phyloP scores from a whole-genome alignment of 2,113 vertebrate species.

The Ageneiosus marmoratus region DNA sequence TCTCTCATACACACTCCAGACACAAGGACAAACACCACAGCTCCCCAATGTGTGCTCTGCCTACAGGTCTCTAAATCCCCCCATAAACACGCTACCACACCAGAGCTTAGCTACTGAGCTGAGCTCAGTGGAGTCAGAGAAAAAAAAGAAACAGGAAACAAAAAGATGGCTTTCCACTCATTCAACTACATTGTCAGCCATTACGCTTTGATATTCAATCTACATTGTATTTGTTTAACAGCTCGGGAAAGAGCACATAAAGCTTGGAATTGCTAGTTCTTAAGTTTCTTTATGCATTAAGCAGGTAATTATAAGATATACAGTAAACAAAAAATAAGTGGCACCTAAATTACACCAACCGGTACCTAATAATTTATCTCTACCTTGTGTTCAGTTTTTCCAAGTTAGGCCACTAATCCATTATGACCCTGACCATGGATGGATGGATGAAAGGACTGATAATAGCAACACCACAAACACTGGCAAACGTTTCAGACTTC shows the following conservation, averaged over 20 bases:
- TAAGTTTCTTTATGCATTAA: not conserved
- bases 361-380: not conserved
- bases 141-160: constrained; percentile 6
- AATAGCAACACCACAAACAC: not conserved
- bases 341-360: not conserved
- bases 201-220: constrained; percentile 16
- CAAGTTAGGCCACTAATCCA: not conserved
- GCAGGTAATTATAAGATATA: not conserved
- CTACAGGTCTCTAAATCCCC: constrained; percentile 56
- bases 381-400: not conserved
- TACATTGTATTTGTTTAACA: constrained; percentile 11
- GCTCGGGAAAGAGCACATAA: not conserved
- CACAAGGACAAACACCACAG: constrained; percentile 52
- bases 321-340: not conserved
- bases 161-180: constrained; percentile 26
- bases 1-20: constrained; percentile 36
- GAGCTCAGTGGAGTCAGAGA: constrained; percentile 29
- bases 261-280: not conserved
- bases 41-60: constrained; percentile 53
- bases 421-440: not conserved
- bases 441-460: not conserved
- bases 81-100: constrained; percentile 49
- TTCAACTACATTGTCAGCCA: constrained; percentile 25
- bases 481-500: constrained; percentile 1
- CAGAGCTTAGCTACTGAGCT: constrained; percentile 53